Conservation (phyloP, 2,113 vertebrate species). For the Turnix velox region DNA sequence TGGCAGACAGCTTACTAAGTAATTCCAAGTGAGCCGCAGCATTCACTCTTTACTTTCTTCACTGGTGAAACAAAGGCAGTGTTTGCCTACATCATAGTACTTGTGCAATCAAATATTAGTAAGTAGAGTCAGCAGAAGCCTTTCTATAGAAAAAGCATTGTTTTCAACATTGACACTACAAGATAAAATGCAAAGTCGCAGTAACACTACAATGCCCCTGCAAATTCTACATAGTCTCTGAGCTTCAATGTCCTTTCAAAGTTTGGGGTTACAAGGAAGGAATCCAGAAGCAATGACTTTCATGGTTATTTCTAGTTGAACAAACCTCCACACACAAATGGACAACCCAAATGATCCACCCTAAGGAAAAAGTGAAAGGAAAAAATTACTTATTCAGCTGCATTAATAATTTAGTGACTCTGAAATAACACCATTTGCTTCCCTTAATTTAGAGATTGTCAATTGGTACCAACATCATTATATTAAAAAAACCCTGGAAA, state of each 20-base stretch:
- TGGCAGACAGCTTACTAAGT: background rate
- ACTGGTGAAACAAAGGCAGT: background rate
- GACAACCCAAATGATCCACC: background rate
- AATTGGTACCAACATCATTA: background rate
- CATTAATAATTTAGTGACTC: background rate
- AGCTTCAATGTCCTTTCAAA: background rate
- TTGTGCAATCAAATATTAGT: background rate
- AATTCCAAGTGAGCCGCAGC: background rate
- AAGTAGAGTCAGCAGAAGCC: background rate
- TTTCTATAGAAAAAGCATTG: background rate
- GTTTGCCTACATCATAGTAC: background rate
- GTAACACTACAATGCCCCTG: background rate
- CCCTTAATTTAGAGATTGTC: background rate
- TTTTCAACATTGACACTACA: background rate
- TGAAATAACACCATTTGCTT: background rate
- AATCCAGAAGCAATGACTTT: background rate
- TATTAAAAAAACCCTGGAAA: background rate
- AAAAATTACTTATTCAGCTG: background rate
- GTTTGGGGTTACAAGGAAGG: background rate
- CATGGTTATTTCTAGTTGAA: background rate
- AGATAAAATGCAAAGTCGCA: background rate
- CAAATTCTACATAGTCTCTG: background rate
- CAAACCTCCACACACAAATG: background rate
- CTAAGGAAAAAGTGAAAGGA: background rate
- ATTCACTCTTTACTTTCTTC: background rate